Evolutionary conservation across 2,888 invertebrate species (phyloP).

Genomic region (Archaeoteleia sp.): DNA sequence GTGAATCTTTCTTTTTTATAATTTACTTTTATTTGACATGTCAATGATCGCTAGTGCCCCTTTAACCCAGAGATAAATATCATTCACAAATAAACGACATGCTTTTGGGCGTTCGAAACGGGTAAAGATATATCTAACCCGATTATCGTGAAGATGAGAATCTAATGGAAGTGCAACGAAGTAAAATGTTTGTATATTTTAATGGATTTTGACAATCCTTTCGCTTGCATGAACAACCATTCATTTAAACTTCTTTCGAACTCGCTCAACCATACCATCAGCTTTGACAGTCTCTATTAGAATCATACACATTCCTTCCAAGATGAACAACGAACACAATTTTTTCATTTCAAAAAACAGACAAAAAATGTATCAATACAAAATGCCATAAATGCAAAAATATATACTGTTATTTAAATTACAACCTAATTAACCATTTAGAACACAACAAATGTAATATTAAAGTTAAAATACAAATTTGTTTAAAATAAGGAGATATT

Average conservation of each 20-base stretch:
- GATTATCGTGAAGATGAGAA: constrained; percentile 1
- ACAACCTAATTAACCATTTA: too few relatives aligned
- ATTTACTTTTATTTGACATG: too few relatives aligned
- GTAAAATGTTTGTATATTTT: constrained; percentile 1
- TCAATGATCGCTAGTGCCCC: too few relatives aligned
- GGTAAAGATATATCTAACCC: background rate
- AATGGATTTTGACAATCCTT: constrained; percentile 5
- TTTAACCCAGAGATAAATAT: too few relatives aligned
- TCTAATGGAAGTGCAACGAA: background rate
- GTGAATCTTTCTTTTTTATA: too few relatives aligned
- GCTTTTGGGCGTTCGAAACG: background rate
- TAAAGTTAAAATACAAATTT: background rate
- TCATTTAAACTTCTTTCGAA: background rate
- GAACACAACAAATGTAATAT: background rate
- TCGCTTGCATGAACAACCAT: constrained; percentile 1
- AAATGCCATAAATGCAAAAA: too few relatives aligned
- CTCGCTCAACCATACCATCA: background rate
- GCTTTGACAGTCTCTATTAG: constrained; percentile 2
- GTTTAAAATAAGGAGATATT: background rate
- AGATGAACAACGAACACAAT: too few relatives aligned
- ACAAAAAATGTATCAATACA: too few relatives aligned
- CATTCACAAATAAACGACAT: background rate
- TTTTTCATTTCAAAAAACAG: too few relatives aligned
- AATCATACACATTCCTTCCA: background rate
- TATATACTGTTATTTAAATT: too few relatives aligned